Base-by-base conservation (phyloP, 2,797 vertebrate species). In the Adrianichthys oophorus region DNA sequence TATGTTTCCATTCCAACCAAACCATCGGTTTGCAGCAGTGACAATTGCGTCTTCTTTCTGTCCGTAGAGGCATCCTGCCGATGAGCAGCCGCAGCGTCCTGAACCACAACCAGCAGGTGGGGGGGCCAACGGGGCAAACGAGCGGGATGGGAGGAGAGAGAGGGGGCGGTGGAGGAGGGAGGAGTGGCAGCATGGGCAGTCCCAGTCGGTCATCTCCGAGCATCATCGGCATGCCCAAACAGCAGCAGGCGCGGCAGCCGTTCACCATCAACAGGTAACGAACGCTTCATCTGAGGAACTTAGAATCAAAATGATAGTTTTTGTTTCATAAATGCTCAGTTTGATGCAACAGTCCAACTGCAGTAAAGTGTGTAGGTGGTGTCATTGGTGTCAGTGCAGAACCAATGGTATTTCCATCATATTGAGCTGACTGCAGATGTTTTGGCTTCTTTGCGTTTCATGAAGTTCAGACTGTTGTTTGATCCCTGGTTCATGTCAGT, bases 221-320 rank as follows among this genome's bases (percentile, higher is more conserved):
- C 93, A 98, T 99, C 93, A 98, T 98, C 88, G 98, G 96, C 85
- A 98, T 98, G 97, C 97, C 96, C 93, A 99, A 99, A 88, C 96
- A 97, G 85, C 96, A 96, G 84, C 94, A 95, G 76, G 93, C 95
- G 62, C 93, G 97, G 87, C 97, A 99, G 85, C 94, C 96, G 63
- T 97, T 98, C 94, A 98, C 97, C 85, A 96, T 99, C 86, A 98
- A 97, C 95, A 98, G 96, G 96, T 98, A 90, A 88, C 44, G 4
- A 51, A 7, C 60, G 29, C 51, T 15, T 32, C 32, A 16, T 24
- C 52, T 7, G 51, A 26, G 41, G n/a, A 24, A 24, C 12, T 41
- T 41, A 8, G 7, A 7, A 41, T 41, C 14, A 41, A 41, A 41
- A 13, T 15, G 15, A 5, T 42, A 4, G 41, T n/a, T 42, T 7